These are phyloP conservation scores for Metaphire vulgaris DNA, from an alignment of 1,140 invertebrate species.

Conservation along the genomic window DNA sequence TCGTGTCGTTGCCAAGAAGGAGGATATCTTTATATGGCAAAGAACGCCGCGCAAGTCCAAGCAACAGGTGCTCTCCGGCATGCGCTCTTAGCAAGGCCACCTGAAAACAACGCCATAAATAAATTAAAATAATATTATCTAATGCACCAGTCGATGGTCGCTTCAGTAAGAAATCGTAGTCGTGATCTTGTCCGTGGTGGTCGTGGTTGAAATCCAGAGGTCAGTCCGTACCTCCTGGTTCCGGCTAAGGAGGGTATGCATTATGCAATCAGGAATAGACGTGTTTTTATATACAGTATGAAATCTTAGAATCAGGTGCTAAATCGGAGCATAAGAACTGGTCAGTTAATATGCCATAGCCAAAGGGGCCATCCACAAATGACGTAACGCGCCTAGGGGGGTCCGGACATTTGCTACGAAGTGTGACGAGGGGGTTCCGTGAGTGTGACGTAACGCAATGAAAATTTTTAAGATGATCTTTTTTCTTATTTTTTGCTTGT, in stretches of 20 bases:
- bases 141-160: too few species aligned
- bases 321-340: background rate
- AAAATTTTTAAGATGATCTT: too few species aligned
- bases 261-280: constrained; percentile 6
- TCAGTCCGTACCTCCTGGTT: constrained; percentile 22
- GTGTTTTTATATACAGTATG: background rate
- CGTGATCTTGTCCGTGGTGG: too few species aligned
- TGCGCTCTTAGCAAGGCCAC: constrained; percentile 87
- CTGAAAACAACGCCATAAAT: constrained; percentile 57
- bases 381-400: too few species aligned
- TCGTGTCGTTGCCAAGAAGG: constrained; percentile 87
- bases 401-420: too few species aligned
- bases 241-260: too few species aligned
- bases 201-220: constrained; percentile 19
- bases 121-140: background rate
- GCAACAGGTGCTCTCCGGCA: constrained; percentile 86
- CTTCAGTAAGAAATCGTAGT: too few species aligned
- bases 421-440: too few species aligned
- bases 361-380: too few species aligned
- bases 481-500: too few species aligned
- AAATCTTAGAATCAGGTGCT: background rate
- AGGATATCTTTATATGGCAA: constrained; percentile 82
- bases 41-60: constrained; percentile 86
- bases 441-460: too few species aligned
- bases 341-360: constrained; percentile 1